Base-by-base conservation (phyloP, 2,113 vertebrate genomes). In the Muntiacus reevesi region DNA sequence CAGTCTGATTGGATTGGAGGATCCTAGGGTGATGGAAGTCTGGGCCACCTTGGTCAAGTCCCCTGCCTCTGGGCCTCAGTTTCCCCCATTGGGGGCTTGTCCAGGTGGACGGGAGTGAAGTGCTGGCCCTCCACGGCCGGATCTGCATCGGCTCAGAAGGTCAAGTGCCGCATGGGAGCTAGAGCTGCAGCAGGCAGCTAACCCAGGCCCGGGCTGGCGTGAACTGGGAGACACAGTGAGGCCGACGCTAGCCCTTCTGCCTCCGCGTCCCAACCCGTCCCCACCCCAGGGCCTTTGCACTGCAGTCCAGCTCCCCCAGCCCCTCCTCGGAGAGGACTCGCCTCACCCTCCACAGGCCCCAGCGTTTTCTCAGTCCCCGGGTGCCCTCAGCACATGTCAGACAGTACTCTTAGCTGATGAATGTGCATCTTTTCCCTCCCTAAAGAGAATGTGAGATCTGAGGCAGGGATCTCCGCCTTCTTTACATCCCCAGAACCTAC, bases 181-280 rank as follows among this genome's bases (percentile, higher is more conserved):
- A 3, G 6, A n/a, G 40, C 17, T 1, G 36, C 0, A 2, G 45
- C n/a, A 23, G 14, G 17, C 12, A 81, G 76, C 43, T 47, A n/a
- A 40, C 28, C 50, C 11, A 3, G 17, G 52, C 67, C 88, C 5
- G 1, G 67, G 71, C 21, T 45, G 36, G 28, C 1, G 1, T 11
- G 54, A 59, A 25, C 71, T 7, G 25, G 9, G 5, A 36, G 86
- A 83, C 21, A 50, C 15, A 36, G 62, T 13, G 19, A 14, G 54
- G 8, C 54, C 2, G 8, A 21, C 5, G 12, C 87, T 36, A 21
- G 33, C 33, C 47, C 0, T 1, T 21, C 62, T 6, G 13, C 71
- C 54, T 10, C 28, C 2, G 0, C 10, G 3, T 12, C 5, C 67
- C 0, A 15, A 30, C 57, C 33, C 5, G 33, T 21, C 57, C 57